A percentile compares a stretch with the other conserved stretches of the same genome.
Conservation (phyloP, 2,888 invertebrate species). For the Ernsta delagoae region DNA sequence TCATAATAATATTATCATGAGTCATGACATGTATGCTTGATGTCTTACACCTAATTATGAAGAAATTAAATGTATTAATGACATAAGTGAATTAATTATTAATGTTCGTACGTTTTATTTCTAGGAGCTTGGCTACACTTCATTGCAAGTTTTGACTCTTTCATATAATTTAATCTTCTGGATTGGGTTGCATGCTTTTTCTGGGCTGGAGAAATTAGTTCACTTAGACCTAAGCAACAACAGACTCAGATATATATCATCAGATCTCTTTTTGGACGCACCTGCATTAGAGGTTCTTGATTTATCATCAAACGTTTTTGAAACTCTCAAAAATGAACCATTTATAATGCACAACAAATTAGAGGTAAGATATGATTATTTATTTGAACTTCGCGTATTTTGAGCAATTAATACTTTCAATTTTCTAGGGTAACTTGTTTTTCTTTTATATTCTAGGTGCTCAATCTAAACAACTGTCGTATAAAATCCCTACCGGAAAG, state of each 20-base stretch:
- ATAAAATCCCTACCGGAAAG: slow-evolving; percentile 81
- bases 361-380: slow-evolving; percentile 61
- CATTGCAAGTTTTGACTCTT: slow-evolving; percentile 77
- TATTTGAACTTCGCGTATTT: no score
- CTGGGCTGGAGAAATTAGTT: slow-evolving; percentile 74
- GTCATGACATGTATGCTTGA: no score
- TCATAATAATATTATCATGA: no score
- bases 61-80: no score
- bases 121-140: slow-evolving; percentile 77
- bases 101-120: slow-evolving; percentile 45
- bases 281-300: slow-evolving; percentile 80
- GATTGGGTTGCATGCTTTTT: slow-evolving; percentile 86
- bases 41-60: no score
- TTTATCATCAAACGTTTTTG: slow-evolving; percentile 86
- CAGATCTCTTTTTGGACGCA: slow-evolving; percentile 84
- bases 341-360: slow-evolving; percentile 82
- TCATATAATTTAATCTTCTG: slow-evolving; percentile 87
- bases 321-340: slow-evolving; percentile 80
- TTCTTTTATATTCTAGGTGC: slow-evolving; percentile 66
- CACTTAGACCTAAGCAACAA: slow-evolving; percentile 86
- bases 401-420: no score
- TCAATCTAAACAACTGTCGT: slow-evolving; percentile 85
- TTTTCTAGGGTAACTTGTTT: neutral
- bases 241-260: slow-evolving; percentile 82
- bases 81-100: no score